A percentile compares a stretch with the other conserved stretches of the same genome.
These are phyloP conservation scores for Cylindroiulus punctatus DNA, from an alignment of 2,888 invertebrate species.

Conservation along the genomic window DNA sequence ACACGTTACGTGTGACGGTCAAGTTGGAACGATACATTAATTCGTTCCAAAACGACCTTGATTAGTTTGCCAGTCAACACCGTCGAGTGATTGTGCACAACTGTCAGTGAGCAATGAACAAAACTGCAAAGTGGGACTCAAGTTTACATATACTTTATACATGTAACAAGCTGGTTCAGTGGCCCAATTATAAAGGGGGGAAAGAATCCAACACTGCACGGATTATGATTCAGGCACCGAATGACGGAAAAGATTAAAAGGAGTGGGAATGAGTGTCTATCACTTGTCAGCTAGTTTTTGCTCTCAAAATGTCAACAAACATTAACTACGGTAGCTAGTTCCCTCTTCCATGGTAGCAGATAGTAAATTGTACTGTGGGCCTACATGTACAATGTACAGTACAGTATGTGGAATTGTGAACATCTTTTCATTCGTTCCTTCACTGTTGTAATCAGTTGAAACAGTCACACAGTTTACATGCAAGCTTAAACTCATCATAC, in stretches of 20 bases:
- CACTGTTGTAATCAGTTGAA: too few species aligned
- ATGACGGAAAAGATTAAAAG: constrained; percentile 40
- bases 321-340: constrained; percentile 23
- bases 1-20: too few species aligned
- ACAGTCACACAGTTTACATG: too few species aligned
- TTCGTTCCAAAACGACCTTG: too few species aligned
- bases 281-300: constrained; percentile 36
- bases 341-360: not conserved
- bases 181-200: constrained; percentile 17
- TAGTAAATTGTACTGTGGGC: too few species aligned
- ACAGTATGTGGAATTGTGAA: too few species aligned
- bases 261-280: not conserved
- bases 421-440: too few species aligned
- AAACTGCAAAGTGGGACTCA: not conserved
- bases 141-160: too few species aligned
- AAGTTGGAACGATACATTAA: too few species aligned
- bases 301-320: constrained; percentile 28
- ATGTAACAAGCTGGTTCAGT: not conserved
- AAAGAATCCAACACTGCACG: not conserved
- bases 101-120: not conserved
- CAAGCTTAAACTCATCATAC: too few species aligned
- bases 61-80: not conserved
- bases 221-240: not conserved
- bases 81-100: not conserved
- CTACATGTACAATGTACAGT: too few species aligned